Percentiles rank a stretch among this genome's conserved stretches.
phyloP scores from a whole-genome alignment of 2,113 vertebrate species.

The Eurystomus gularis region DNA sequence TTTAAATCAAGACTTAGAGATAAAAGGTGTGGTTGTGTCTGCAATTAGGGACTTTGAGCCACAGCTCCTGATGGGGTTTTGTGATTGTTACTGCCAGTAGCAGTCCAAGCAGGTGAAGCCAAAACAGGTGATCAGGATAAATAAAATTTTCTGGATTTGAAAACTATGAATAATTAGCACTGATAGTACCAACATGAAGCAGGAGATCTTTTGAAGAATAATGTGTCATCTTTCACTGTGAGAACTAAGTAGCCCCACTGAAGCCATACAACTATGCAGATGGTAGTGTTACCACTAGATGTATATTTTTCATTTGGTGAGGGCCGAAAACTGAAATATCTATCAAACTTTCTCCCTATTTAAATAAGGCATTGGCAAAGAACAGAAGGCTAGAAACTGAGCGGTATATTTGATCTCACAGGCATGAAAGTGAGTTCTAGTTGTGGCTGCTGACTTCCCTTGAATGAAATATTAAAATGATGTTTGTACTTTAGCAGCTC shows the following conservation, averaged over 20 bases:
- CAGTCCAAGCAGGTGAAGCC: neutral
- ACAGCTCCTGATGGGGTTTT: neutral
- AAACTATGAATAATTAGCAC: neutral
- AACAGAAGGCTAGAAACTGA: neutral
- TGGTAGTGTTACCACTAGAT: neutral
- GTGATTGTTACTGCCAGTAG: neutral
- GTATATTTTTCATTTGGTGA: neutral
- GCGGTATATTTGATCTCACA: neutral
- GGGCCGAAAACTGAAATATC: neutral
- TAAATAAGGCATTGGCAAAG: neutral
- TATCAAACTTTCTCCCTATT: neutral
- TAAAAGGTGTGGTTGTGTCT: neutral
- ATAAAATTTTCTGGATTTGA: neutral
- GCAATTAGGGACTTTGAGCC: neutral
- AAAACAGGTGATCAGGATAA: neutral
- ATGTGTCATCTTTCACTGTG: neutral
- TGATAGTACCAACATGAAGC: neutral
- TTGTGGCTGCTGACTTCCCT: neutral
- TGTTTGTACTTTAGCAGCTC: neutral
- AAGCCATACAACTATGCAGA: neutral
- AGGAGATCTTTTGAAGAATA: neutral
- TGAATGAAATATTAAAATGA: neutral
- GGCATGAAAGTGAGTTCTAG: neutral
- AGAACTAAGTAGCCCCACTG: neutral
- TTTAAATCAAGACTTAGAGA: neutral